These are phyloP conservation scores for Ischnura elegans DNA, from an alignment of 2,888 invertebrate species.

Conservation along the genomic window DNA sequence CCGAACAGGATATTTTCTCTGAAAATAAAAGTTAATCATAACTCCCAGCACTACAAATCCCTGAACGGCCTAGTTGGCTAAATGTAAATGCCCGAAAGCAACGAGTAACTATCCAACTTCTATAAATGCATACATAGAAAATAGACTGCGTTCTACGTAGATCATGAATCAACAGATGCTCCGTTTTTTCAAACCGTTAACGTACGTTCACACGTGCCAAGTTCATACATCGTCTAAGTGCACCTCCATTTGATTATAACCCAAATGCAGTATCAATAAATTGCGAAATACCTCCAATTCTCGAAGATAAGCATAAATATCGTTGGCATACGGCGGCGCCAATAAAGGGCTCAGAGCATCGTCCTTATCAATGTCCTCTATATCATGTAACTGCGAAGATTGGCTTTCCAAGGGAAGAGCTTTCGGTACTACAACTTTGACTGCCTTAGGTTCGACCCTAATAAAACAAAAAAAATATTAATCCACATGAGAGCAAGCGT, in stretches of 20 bases:
- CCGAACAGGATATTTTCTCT: conserved; percentile 82
- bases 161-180: no score
- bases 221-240: no score
- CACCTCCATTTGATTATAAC: no score
- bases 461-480: not conserved
- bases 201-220: no score
- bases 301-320: conserved; percentile 92
- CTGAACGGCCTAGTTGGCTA: no score
- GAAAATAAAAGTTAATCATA: conserved; percentile 71
- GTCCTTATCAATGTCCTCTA: conserved; percentile 88
- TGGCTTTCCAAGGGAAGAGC: not conserved
- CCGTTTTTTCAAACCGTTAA: no score
- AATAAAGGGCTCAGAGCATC: conserved; percentile 88
- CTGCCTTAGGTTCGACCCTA: not conserved
- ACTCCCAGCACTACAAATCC: not conserved
- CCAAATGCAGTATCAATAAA: no score
- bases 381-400: conserved; percentile 71
- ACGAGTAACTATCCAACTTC: no score
- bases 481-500: not conserved
- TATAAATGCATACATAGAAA: no score
- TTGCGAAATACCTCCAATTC: conserved; percentile 82
- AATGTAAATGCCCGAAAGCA: no score
- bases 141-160: no score
- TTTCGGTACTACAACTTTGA: not conserved
- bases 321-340: conserved; percentile 91